Conservation (phyloP, 2,797 vertebrate genomes). For the Diglossa cyanea region DNA sequence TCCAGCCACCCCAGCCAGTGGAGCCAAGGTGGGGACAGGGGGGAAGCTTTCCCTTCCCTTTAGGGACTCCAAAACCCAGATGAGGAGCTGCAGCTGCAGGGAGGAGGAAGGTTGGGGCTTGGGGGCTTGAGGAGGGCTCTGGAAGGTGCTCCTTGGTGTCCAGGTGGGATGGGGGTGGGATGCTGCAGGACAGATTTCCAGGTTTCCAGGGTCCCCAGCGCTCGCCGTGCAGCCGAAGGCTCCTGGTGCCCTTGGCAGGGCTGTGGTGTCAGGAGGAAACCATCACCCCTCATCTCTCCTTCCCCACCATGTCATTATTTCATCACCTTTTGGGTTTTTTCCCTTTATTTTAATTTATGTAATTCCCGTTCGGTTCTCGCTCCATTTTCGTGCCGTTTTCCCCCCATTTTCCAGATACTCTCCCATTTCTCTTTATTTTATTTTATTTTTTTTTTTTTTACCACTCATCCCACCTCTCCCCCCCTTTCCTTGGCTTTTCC, state of each 20-base stretch:
- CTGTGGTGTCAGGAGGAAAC: background rate
- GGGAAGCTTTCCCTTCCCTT: background rate
- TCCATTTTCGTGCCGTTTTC: background rate
- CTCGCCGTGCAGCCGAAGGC: rapidly evolving
- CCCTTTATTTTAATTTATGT: slow-evolving; percentile 45
- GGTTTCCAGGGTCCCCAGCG: background rate
- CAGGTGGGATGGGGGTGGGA: background rate
- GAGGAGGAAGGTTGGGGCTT: background rate
- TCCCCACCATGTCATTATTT: slow-evolving; percentile 37
- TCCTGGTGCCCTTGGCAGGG: background rate
- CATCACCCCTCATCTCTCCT: slow-evolving; percentile 66
- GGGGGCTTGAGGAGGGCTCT: rapidly evolving
- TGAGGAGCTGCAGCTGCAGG: background rate
- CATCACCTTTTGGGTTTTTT: slow-evolving; percentile 40
- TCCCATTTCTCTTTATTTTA: background rate
- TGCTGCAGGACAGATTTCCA: background rate
- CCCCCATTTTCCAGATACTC: background rate
- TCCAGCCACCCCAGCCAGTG: slow-evolving; percentile 89
- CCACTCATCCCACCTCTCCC: slow-evolving; percentile 13
- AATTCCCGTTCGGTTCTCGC: slow-evolving; percentile 64
- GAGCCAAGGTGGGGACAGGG: slow-evolving; percentile 82
- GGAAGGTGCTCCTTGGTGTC: background rate
- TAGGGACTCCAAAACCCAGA: background rate
- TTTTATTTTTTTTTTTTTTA: background rate
- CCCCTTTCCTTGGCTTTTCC: slow-evolving; percentile 71